Conservation (phyloP, 2,797 vertebrate genomes). For the Pelochelys cantorii region DNA sequence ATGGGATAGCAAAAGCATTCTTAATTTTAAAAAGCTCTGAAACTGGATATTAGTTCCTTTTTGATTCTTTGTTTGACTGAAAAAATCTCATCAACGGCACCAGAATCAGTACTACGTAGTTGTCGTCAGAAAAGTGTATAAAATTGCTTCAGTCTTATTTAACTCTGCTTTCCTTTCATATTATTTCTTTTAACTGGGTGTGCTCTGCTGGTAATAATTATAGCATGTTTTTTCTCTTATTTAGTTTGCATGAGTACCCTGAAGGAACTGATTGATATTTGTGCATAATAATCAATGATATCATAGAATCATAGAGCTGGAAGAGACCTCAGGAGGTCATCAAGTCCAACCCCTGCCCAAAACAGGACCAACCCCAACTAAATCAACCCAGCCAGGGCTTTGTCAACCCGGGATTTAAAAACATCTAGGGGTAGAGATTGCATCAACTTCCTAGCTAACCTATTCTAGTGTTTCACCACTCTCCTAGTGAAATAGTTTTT, state of each 20-base stretch:
- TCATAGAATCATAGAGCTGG: not conserved
- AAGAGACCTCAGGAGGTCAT: too few relatives aligned
- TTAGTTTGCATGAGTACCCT: slow-evolving; percentile 28
- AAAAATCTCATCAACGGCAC: not conserved
- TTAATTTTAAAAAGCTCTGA: not conserved
- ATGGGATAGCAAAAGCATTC: slow-evolving; percentile 7
- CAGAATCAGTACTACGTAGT: not conserved
- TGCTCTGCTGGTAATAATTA: slow-evolving; percentile 18
- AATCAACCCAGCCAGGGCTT: too few relatives aligned
- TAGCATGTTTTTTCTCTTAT: slow-evolving; percentile 23
- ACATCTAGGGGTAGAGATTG: too few relatives aligned
- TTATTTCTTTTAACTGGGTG: not conserved
- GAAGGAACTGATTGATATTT: slow-evolving; percentile 56
- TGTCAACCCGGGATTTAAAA: too few relatives aligned
- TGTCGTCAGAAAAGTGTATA: not conserved
- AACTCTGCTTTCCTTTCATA: not conserved
- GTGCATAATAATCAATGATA: slow-evolving; percentile 60
- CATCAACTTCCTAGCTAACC: too few relatives aligned
- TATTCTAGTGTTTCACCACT: too few relatives aligned
- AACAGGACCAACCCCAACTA: too few relatives aligned
- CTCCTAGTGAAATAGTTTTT: too few relatives aligned
- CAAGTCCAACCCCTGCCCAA: too few relatives aligned
- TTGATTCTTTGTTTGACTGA: not conserved
- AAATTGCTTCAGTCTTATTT: not conserved
- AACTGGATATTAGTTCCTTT: not conserved